Evolutionary conservation across 1,140 invertebrate genomes (phyloP).

Genomic region (Leguminivora glycinivorella): DNA sequence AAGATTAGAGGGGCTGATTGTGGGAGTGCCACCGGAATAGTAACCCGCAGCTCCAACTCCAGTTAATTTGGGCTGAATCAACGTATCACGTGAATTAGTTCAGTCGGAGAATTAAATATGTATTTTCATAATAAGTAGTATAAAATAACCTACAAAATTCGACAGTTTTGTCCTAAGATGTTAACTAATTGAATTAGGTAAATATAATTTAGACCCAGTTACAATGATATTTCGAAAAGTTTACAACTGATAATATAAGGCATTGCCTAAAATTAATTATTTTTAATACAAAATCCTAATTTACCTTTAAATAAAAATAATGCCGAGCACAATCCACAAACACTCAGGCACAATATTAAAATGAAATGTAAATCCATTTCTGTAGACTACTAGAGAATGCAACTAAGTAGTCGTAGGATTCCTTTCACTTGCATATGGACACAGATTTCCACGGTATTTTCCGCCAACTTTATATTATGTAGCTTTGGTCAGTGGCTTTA

Average conservation of each 20-base stretch:
- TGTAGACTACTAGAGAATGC: neutral
- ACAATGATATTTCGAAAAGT: no score
- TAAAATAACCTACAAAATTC: no score
- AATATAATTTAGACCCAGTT: no score
- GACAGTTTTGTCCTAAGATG: no score
- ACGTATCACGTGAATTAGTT: no score
- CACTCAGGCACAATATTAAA: conserved; percentile 4
- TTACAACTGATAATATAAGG: neutral
- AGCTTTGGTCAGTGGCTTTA: neutral
- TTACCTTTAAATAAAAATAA: conserved; percentile 1
- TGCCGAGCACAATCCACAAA: conserved; percentile 1
- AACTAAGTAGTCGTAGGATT: neutral
- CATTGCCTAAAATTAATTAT: neutral
- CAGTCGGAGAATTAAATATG: no score
- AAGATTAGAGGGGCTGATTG: no score
- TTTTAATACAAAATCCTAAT: neutral
- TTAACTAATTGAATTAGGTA: no score
- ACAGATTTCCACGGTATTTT: neutral
- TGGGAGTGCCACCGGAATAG: no score
- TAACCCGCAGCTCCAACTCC: no score
- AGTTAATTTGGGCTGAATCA: no score
- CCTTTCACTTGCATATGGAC: neutral
- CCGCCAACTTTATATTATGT: neutral
- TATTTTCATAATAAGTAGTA: no score
- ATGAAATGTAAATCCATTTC: conserved; percentile 9